Base-by-base conservation (phyloP, 2,888 invertebrate genomes). In the Frankliniella intonsa region DNA sequence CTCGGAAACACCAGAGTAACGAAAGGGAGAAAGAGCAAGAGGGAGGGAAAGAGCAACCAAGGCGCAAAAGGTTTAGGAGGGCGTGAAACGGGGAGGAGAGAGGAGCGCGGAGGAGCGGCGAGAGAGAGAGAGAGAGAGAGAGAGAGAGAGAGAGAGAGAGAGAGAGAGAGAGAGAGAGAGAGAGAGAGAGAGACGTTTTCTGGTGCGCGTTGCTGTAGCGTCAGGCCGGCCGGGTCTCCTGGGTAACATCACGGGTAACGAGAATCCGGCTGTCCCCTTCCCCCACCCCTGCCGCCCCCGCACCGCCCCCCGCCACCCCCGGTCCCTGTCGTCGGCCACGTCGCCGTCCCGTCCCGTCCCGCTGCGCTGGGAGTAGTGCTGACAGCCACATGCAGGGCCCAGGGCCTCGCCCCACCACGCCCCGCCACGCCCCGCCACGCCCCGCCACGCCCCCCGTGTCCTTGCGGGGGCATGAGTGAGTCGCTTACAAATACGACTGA, bases 221-320 rank as follows among this genome's bases (percentile, higher is more conserved):
- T 12, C 69, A 25, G 69, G 69, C 69, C 17, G 62, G 62, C 22
- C 25, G 69, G 69, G 69, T 76, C 69, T 76, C 69, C 69, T 76
- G 69, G 69, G 69, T 76, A 76, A 76, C 69, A 76, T 76, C 69
- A 76, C 25, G 69, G 69, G 69, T 76, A 76, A 76, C 69, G 69
- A 76, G 69, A 76, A 76, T 76, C 69, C 22, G 69, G 69, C 69
- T 76, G 69, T 38, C 38, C 38, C 38, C 38, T 38, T 38, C 38
- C 38, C 38, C 38, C 38, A 38, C 38, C 38, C 55, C 55, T 12
- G 55, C 55, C 55, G 55, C 14, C 55, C 55, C 55, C 55, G 55
- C 55, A 19, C n/a, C n/a, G n/a, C n/a, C n/a, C n/a, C n/a, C n/a
- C n/a, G 55, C 55, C 55, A 14, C 19, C 55, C 14, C 14, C 55